Evolutionary conservation across 2,797 vertebrate genomes (phyloP).

Genomic region (Megaceryle alcyon): DNA sequence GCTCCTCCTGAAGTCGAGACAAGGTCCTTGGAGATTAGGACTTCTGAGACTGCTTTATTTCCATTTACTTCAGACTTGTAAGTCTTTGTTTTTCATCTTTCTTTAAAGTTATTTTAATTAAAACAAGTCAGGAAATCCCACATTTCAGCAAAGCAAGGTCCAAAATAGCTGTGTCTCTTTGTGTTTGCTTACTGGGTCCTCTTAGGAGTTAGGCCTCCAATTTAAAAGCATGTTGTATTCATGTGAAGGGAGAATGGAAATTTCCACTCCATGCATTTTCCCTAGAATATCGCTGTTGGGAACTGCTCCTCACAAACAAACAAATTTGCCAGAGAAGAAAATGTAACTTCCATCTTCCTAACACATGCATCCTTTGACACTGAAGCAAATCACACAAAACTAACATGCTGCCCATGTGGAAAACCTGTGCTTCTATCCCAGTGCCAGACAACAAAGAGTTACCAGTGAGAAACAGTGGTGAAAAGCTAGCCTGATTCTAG

Average conservation of each 20-base stretch:
- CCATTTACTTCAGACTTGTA: constrained; percentile 4
- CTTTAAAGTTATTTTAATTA: constrained; percentile 55
- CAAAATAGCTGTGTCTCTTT: constrained; percentile 42
- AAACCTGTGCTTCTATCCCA: neutral
- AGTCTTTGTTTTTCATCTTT: constrained; percentile 45
- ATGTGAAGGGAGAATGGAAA: constrained; percentile 37
- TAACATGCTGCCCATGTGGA: neutral
- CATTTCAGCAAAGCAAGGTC: constrained; percentile 25
- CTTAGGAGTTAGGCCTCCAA: constrained; percentile 26
- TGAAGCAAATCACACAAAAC: neutral
- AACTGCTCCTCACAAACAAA: neutral
- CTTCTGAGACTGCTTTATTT: constrained; percentile 35
- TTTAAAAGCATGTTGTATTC: neutral
- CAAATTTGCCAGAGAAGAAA: neutral
- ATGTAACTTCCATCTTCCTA: neutral
- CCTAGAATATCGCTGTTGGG: neutral
- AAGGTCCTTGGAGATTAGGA: neutral
- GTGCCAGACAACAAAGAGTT: neutral
- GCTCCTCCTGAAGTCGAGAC: neutral
- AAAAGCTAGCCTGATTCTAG: neutral
- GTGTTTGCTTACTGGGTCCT: constrained; percentile 30
- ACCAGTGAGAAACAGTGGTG: neutral
- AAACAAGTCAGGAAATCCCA: constrained; percentile 37
- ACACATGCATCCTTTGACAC: neutral
- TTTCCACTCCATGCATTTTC: constrained; percentile 24